Evolutionary conservation across 2,113 vertebrate genomes (phyloP).

Genomic region (Cheilinus undulatus): DNA sequence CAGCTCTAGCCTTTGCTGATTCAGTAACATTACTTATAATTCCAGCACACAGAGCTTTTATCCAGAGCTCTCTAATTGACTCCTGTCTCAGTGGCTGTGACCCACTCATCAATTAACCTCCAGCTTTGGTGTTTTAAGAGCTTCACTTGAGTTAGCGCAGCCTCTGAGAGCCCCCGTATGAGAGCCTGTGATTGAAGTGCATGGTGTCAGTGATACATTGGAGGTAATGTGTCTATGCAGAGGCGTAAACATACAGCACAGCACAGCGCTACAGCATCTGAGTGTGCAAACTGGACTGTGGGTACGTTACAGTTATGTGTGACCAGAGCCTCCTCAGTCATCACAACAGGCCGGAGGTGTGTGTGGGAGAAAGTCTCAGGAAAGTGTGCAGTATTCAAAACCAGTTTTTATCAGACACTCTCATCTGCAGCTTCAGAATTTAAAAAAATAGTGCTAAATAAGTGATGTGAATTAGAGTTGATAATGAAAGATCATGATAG

Average conservation of each 20-base stretch:
- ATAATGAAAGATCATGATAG: too few relatives aligned
- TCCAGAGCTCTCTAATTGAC: slow-evolving; percentile 55
- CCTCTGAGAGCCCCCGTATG: slow-evolving; percentile 26
- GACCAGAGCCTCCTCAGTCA: slow-evolving; percentile 17
- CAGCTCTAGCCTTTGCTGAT: slow-evolving; percentile 16
- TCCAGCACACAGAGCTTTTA: slow-evolving; percentile 46
- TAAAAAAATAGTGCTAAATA: not conserved
- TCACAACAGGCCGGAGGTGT: slow-evolving; percentile 3
- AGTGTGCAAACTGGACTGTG: slow-evolving; percentile 36
- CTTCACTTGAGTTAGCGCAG: slow-evolving; percentile 18
- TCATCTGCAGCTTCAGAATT: not conserved
- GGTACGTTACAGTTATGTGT: slow-evolving; percentile 28
- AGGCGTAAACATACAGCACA: slow-evolving; percentile 32
- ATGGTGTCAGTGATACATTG: slow-evolving; percentile 42
- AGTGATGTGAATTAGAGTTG: not conserved
- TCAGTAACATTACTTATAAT: slow-evolving; percentile 37
- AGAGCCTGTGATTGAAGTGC: slow-evolving; percentile 41
- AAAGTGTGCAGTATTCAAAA: not conserved
- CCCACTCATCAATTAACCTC: slow-evolving; percentile 55
- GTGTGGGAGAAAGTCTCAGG: slow-evolving; percentile 5
- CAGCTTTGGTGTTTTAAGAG: slow-evolving; percentile 47
- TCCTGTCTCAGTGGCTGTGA: slow-evolving; percentile 51
- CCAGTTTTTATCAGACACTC: not conserved
- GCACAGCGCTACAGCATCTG: slow-evolving; percentile 25
- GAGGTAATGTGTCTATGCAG: slow-evolving; percentile 29